These are phyloP conservation scores for Trachops cirrhosus DNA, from an alignment of 2,797 vertebrate species.

Conservation along the genomic window DNA sequence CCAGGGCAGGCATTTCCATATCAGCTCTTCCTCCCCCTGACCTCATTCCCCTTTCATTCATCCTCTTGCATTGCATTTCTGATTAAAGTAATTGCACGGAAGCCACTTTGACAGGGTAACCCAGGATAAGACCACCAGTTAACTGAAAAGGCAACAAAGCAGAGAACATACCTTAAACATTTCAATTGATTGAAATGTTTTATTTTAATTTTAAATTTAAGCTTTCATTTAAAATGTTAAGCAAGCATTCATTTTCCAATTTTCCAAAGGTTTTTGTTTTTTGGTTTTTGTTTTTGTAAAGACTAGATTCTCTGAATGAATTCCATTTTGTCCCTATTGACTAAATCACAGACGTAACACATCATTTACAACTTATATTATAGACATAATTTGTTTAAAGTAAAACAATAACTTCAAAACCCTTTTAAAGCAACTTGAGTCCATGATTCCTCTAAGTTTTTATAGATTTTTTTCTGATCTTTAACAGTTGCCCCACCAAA, in stretches of 20 bases:
- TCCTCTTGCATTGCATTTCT: neutral
- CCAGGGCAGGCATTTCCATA: neutral
- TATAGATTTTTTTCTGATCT: neutral
- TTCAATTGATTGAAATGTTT: neutral
- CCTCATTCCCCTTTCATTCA: neutral
- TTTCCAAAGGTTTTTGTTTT: neutral
- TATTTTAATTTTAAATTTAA: neutral
- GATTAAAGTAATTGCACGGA: neutral
- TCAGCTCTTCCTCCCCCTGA: neutral
- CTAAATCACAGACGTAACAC: neutral
- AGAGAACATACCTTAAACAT: neutral
- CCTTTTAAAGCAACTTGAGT: neutral
- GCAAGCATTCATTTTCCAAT: neutral
- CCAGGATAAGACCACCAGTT: neutral
- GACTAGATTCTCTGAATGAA: neutral
- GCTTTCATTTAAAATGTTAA: neutral
- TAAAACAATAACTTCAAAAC: slow-evolving; percentile 1
- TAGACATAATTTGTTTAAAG: slow-evolving; percentile 12
- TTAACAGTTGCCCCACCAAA: neutral
- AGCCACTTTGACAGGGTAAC: neutral
- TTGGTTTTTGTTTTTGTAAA: neutral
- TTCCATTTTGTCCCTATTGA: neutral
- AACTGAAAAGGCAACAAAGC: neutral
- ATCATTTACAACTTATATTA: neutral
- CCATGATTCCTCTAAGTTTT: neutral